Conservation (phyloP, 2,797 vertebrate genomes). For the Chelon labrosus region DNA sequence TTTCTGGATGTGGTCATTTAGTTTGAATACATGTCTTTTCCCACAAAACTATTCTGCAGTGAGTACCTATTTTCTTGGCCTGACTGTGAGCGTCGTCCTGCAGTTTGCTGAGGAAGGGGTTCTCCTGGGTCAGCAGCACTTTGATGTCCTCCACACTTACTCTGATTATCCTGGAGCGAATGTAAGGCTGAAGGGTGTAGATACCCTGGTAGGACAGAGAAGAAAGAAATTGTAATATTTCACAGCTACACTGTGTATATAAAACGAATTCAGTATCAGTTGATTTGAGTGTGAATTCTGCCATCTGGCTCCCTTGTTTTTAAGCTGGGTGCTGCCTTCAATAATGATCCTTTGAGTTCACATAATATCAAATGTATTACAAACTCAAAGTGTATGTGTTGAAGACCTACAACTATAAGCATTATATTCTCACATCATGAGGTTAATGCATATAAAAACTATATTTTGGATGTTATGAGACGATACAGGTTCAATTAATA, state of each 20-base stretch:
- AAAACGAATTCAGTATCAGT: conserved; percentile 29
- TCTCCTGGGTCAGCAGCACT: conserved; percentile 96
- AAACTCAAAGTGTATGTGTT: conserved; percentile 4
- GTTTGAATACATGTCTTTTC: neutral
- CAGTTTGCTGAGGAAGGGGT: conserved; percentile 96
- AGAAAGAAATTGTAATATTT: conserved; percentile 11
- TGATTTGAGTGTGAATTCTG: conserved; percentile 27
- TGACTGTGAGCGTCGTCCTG: conserved; percentile 89
- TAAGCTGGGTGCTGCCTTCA: conserved; percentile 9
- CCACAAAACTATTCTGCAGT: neutral
- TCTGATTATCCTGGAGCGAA: conserved; percentile 91
- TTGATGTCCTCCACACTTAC: conserved; percentile 95
- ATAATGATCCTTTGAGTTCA: neutral
- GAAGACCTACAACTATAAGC: neutral
- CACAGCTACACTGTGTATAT: conserved; percentile 4
- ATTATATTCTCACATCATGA: neutral
- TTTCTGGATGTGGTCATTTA: neutral
- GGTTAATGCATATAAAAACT: conserved; percentile 10
- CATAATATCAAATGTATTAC: neutral
- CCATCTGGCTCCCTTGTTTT: conserved; percentile 22
- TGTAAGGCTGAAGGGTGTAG: conserved; percentile 95
- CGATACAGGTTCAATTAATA: neutral
- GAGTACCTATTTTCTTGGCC: conserved; percentile 92
- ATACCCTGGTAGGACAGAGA: conserved; percentile 87
- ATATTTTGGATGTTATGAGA: neutral